Evolutionary conservation across 2,888 invertebrate genomes (phyloP).

Genomic region (Hirtodrosophila trivittata): DNA sequence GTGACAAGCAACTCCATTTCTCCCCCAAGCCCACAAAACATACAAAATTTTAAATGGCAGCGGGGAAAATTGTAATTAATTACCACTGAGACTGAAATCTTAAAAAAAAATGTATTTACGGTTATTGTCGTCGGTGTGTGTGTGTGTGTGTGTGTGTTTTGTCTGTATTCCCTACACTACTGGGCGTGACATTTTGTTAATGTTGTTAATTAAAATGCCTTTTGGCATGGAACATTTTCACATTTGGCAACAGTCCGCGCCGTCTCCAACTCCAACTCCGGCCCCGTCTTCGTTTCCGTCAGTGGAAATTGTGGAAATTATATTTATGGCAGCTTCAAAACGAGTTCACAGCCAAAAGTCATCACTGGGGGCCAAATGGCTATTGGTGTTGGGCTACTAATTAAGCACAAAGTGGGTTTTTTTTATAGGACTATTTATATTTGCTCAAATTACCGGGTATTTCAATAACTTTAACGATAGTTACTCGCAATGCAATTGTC

Average conservation of each 20-base stretch:
- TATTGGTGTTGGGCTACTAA: constrained; percentile 27
- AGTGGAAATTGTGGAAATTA: constrained; percentile 31
- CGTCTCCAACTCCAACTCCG: background rate
- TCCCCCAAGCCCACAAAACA: background rate
- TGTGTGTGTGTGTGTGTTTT: constrained; percentile 15
- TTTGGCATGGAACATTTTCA: constrained; percentile 38
- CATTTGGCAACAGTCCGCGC: constrained; percentile 38
- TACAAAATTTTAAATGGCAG: constrained; percentile 39
- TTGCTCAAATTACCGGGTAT: constrained; percentile 1
- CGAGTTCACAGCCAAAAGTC: constrained; percentile 31
- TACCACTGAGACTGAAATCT: constrained; percentile 24
- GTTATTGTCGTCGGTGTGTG: constrained; percentile 7
- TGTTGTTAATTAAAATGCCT: constrained; percentile 64
- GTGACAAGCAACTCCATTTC: constrained; percentile 6
- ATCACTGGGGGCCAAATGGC: constrained; percentile 33
- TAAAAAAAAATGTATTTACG: constrained; percentile 50
- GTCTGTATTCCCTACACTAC: constrained; percentile 1
- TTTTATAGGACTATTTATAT: constrained; percentile 1
- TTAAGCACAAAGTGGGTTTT: constrained; percentile 24
- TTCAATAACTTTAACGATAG: constrained; percentile 18
- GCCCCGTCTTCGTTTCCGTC: background rate
- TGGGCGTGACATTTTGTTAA: constrained; percentile 55
- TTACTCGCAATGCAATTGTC: constrained; percentile 2
- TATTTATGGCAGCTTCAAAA: constrained; percentile 24
- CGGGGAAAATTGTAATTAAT: constrained; percentile 65